Percentiles rank a stretch among this genome's conserved stretches.
phyloP scores from a whole-genome alignment of 2,797 vertebrate genomes.

The Natrix natrix region DNA sequence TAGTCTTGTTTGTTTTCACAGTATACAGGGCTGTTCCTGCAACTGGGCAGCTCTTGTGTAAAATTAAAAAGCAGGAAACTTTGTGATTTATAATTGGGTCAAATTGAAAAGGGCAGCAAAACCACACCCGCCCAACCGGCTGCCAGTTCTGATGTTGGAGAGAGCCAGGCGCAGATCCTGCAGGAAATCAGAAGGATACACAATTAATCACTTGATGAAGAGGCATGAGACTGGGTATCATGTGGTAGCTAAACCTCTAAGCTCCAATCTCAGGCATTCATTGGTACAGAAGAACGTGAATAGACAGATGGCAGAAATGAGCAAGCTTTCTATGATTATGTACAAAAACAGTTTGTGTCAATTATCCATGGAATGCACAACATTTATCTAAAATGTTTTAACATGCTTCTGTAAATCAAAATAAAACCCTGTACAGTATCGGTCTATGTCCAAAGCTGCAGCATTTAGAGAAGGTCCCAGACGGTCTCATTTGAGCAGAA shows the following conservation, averaged over 20 bases:
- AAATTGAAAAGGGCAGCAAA: neutral
- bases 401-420: neutral
- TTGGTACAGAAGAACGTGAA: constrained; percentile 51
- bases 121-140: neutral
- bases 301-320: constrained; percentile 55
- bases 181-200: constrained; percentile 60
- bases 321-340: constrained; percentile 46
- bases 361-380: constrained; percentile 34
- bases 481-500: neutral
- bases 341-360: constrained; percentile 49
- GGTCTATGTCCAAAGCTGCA: neutral
- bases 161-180: constrained; percentile 22
- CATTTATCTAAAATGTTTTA: constrained; percentile 18
- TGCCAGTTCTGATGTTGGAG: constrained; percentile 3
- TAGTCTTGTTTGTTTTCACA: neutral
- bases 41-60: neutral
- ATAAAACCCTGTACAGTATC: neutral
- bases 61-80: neutral
- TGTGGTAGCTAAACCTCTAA: constrained; percentile 64
- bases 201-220: constrained; percentile 72
- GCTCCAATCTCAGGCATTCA: constrained; percentile 58
- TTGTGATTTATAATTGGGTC: constrained; percentile 13
- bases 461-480: neutral
- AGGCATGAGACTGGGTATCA: constrained; percentile 67
- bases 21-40: neutral